Conservation (phyloP, 30 jellyfish, hydroid and myxozoan genomes). For the Turritopsis rubra region DNA sequence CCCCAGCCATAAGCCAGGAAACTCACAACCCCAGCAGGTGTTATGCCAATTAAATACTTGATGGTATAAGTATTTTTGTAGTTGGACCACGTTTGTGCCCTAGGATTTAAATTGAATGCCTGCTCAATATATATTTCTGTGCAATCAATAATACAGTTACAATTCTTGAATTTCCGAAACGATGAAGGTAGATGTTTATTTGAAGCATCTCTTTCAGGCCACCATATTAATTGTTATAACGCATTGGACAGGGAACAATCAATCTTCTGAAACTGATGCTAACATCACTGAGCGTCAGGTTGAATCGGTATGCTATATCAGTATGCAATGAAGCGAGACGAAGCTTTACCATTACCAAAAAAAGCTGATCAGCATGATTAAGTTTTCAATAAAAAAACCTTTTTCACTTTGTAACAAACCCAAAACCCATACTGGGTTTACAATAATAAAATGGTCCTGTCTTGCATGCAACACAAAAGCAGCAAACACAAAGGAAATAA, state of each 20-base stretch:
- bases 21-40: constrained; percentile 20
- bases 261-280: background rate
- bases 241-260: background rate
- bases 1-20: constrained; percentile 50
- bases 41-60: constrained; percentile 5
- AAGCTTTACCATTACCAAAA: background rate
- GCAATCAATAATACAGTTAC: constrained; percentile 6
- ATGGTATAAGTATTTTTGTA: constrained; percentile 1
- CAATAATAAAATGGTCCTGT: background rate
- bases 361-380: background rate
- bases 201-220: background rate
- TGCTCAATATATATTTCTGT: background rate
- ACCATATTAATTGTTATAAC: background rate
- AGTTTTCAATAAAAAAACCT: background rate
- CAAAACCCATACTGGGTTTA: background rate
- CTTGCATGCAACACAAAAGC: too few species aligned
- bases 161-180: background rate
- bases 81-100: background rate
- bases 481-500: background rate
- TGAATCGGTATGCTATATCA: background rate
- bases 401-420: background rate
- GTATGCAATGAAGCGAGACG: background rate
- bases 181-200: constrained; percentile 1
- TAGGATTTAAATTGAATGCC: background rate
- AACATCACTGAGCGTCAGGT: background rate